A percentile compares a stretch with the other conserved stretches of the same genome.
phyloP scores from a whole-genome alignment of 2,113 vertebrate species.

The Platysternon megacephalum region DNA sequence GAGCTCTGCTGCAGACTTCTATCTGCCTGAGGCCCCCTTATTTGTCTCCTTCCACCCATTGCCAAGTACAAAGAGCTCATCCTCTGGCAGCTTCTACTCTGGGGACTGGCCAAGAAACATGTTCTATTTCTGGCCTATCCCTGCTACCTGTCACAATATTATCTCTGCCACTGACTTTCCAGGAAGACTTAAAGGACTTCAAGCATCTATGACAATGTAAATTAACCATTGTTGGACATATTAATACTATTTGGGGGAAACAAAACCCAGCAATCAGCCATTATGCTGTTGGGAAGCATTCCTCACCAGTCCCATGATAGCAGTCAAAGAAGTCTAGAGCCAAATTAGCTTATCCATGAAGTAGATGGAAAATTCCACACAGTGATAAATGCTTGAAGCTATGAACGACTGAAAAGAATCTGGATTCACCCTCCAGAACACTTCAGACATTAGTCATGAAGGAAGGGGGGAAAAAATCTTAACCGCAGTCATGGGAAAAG shows the following conservation, averaged over 20 bases:
- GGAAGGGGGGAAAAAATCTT: accelerated
- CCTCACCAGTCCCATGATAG: slow-evolving; percentile 6
- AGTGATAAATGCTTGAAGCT: neutral
- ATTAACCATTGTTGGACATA: slow-evolving; percentile 9
- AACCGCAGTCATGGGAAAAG: neutral
- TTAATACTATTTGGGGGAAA: slow-evolving; percentile 38
- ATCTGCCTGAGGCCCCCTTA: neutral
- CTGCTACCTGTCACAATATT: neutral
- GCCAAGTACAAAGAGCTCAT: neutral
- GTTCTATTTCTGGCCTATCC: neutral
- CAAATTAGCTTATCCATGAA: neutral
- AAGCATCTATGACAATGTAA: neutral
- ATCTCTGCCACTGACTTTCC: slow-evolving; percentile 1
- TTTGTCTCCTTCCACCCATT: neutral
- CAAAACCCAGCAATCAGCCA: slow-evolving; percentile 55
- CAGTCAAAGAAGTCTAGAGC: neutral
- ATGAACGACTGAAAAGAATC: neutral
- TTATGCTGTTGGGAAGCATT: neutral
- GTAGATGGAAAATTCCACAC: slow-evolving; percentile 32
- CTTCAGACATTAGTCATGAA: accelerated
- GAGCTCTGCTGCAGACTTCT: neutral
- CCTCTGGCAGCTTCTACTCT: neutral
- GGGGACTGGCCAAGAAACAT: neutral
- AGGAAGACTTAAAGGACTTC: slow-evolving; percentile 6
- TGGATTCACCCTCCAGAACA: accelerated